These are phyloP conservation scores for Heteronetta atricapilla DNA, from an alignment of 2,113 vertebrate genomes.

Conservation along the genomic window DNA sequence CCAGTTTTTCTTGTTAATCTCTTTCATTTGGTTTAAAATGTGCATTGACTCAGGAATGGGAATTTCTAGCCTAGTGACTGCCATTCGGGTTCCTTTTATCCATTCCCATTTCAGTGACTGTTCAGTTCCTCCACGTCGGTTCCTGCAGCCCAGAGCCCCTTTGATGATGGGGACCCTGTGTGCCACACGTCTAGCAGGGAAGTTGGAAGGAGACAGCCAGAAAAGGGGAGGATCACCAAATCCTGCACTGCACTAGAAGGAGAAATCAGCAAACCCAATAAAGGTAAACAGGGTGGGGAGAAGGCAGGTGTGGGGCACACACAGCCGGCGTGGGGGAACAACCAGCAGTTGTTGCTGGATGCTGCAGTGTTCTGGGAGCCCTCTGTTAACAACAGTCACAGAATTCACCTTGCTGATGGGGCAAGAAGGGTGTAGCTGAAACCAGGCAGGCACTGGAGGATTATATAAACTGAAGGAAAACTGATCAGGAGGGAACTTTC, in stretches of 20 bases:
- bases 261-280: background rate
- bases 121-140: background rate
- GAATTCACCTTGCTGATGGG: background rate
- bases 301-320: background rate
- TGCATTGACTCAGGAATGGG: background rate
- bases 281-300: background rate
- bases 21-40: background rate
- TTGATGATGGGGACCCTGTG: rapidly evolving
- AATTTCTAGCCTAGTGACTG: background rate
- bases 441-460: background rate
- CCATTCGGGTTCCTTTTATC: background rate
- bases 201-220: background rate
- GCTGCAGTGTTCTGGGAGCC: background rate
- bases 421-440: background rate
- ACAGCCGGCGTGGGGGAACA: background rate
- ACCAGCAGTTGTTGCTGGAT: background rate
- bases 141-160: background rate
- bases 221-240: background rate
- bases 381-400: background rate
- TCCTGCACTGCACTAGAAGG: background rate
- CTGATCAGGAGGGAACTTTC: background rate
- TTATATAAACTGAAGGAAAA: background rate
- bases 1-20: background rate
- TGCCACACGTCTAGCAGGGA: background rate
- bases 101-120: background rate